Conservation (phyloP, 1,140 invertebrate genomes). For the Laupala kohalensis region DNA sequence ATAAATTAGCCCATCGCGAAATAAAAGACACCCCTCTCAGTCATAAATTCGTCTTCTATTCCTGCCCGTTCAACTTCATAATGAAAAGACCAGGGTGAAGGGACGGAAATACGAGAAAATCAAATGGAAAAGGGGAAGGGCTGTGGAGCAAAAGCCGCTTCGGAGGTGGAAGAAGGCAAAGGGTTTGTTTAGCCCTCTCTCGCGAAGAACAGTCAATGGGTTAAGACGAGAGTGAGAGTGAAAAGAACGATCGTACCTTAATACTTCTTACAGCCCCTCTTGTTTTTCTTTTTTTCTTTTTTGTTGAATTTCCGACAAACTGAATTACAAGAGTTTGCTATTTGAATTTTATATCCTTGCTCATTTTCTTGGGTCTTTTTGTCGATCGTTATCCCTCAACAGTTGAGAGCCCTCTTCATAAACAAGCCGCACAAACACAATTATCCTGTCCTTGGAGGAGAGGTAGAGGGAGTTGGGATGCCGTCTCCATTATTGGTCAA, state of each 20-base stretch:
- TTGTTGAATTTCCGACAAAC: background rate
- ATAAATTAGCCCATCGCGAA: background rate
- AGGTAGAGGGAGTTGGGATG: too few relatives aligned
- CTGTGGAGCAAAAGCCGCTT: too few relatives aligned
- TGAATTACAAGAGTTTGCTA: background rate
- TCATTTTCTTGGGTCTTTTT: background rate
- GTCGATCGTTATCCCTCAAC: background rate
- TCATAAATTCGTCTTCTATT: background rate
- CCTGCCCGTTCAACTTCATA: background rate
- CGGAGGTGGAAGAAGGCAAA: background rate
- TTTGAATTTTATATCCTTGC: background rate
- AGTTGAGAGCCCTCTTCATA: background rate
- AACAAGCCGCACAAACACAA: background rate
- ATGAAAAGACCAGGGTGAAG: background rate
- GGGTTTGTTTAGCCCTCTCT: background rate
- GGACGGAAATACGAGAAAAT: background rate
- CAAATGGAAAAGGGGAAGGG: background rate
- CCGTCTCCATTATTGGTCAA: too few relatives aligned
- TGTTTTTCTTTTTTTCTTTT: background rate
- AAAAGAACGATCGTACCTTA: background rate
- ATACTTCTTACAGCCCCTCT: background rate
- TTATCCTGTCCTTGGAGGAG: too few relatives aligned
- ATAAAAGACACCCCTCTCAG: background rate
- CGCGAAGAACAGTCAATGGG: background rate
- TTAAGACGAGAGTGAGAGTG: background rate